Base-by-base conservation (phyloP, 2,113 vertebrate species). In the Tyrannus savana region DNA sequence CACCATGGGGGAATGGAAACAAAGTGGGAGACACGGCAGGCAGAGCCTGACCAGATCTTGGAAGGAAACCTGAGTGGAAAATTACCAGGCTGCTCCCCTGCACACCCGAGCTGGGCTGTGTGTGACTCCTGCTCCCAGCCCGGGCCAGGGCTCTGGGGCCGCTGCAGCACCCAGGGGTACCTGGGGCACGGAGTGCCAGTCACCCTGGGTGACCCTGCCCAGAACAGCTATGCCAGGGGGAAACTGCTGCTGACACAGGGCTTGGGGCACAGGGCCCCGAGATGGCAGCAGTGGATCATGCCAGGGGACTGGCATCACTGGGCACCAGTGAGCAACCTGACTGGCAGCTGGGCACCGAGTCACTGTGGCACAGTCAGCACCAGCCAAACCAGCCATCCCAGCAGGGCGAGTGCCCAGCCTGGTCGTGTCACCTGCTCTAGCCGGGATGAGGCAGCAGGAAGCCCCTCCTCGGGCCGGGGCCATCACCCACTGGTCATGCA, bases 51-150 rank as follows among this genome's bases (percentile, higher is more conserved):
- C 27, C 12, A 67, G 71, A 67, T 58, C 84, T 93, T 95, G 92
- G 92, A 95, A 96, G 21, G 85, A 84, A 94, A 95, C 47, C 77
- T n/a, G 79, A 95, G 55, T 90, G 96, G 96, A 96, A 97, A 97
- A 91, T 95, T 95, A 97, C 95, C 91, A 62, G 95, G 86, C 67
- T 84, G 92, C 86, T 93, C 80, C 88, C 58, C 71, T 83, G 78
- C 1, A 2, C 1, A 2, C 73, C 78, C 6, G 5, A 78, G 90
- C 56, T 0, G 30, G 66, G 71, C 83, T 76, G 81, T 1, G 3
- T 21, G 42, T 1, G 11, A 13, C 39, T 86, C 68, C 84, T 14
- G 90, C 56, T 69, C 55, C 78, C 1, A 1, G 59, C 72, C 67
- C 0, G 2, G 56, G 52, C 89, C 39, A 69, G 23, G 87, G 83